Conservation (phyloP, 2,113 vertebrate genomes). For the Ceyx margarethae region DNA sequence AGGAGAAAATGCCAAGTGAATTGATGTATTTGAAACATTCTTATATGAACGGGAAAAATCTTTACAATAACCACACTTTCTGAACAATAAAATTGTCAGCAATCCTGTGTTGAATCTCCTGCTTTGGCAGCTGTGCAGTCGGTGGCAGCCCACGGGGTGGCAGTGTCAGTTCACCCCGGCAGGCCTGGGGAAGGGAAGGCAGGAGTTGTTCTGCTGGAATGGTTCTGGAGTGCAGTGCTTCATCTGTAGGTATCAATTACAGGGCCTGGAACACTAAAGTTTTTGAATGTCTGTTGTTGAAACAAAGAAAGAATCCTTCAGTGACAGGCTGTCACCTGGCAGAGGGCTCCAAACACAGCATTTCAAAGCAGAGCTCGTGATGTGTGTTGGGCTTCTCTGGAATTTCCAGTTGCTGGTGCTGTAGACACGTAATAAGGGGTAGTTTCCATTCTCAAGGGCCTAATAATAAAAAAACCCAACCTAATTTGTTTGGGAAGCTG, state of each 20-base stretch:
- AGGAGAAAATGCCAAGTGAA: not conserved
- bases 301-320: not conserved
- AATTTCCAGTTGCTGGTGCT: not conserved
- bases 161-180: slow-evolving; percentile 3
- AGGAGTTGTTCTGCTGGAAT: not conserved
- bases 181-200: accelerated
- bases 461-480: not conserved
- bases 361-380: not conserved
- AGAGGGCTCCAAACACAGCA: not conserved
- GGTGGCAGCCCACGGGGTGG: slow-evolving; percentile 46
- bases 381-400: not conserved
- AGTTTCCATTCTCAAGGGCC: not conserved
- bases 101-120: not conserved
- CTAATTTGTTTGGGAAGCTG: not conserved
- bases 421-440: not conserved
- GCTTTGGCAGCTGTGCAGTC: not conserved
- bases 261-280: not conserved
- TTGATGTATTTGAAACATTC: not conserved
- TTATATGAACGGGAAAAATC: not conserved
- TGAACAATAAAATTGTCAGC: slow-evolving; percentile 50
- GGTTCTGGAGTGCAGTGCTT: not conserved
- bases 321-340: not conserved
- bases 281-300: not conserved
- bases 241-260: not conserved
- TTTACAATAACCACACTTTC: slow-evolving; percentile 15